Base-by-base conservation (phyloP, 2,113 vertebrate species). In the Amazona vittata region DNA sequence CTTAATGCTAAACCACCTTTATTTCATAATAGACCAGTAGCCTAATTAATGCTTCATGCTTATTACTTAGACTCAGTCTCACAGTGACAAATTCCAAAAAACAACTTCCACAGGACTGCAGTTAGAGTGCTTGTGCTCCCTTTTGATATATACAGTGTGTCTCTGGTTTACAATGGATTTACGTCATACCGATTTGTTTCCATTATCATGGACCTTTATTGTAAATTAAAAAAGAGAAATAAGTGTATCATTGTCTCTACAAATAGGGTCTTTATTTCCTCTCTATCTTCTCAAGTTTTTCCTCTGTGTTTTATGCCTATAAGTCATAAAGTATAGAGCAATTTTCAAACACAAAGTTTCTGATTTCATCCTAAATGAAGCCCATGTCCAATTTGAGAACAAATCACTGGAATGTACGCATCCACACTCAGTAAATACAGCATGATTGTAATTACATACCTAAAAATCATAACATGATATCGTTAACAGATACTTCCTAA, bases 361-460 rank as follows among this genome's bases (percentile, higher is more conserved):
- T 29, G 77, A 86, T 53, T 84, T 84, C 78, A 79, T 92, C 71
- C 84, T 69, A 80, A 96, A 90, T 76, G 82, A 69, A 96, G 63
- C 41, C 37, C 74, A 31, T 8, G 22, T 90, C 86, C 89, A 85
- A 88, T 83, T 20, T 41, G 86, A 49, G 68, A 94, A 65, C 65
- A 95, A 91, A 73, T 82, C 52, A 43, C 69, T 53, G 69, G 57
- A 84, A 84, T 90, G 31, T 1, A 60, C 92, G 47, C 13, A 82
- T 73, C 86, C 83, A 69, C 50, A 79, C 31, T 49, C 4, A 24
- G 44, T 75, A 96, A 95, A 93, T 89, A 59, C 55, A 15, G 31
- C 57, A 19, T 75, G 83, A 93, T 86, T 92, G 74, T 86, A 93
- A 95, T 93, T 94, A 91, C 68, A 80, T 73, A 87, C n/a, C 65